Evolutionary conservation across 2,797 vertebrate genomes (phyloP), one percentile per base, ranked within the genome.

Genomic region (Pipistrellus pygmaeus): DNA sequence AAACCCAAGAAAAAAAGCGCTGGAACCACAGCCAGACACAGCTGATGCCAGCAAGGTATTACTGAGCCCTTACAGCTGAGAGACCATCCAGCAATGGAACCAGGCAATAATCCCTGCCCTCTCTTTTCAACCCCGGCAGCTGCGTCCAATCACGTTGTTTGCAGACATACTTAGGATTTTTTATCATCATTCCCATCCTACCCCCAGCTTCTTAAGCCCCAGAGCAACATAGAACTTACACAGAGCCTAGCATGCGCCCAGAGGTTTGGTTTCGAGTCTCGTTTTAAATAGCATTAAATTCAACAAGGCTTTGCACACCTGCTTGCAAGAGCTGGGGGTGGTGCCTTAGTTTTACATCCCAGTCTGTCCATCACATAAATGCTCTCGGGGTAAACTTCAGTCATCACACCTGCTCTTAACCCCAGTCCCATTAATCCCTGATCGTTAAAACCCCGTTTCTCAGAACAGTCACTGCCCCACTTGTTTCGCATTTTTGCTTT

Each of bases 301-400:
- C 21, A 2, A 55, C 18, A 13, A 32, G 27, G 8, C 25, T 44
- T 25, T 6, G n/a, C 2, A 2, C 21, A 18, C 5, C 6, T 0
- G 1, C 66, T 80, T 25, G 3, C 20, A 75, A 57, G 9, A 51
- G 57, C 6, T 11, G 51, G 25, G 72, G 51, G 72, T 25, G 23
- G 8, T 5, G 5, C 38, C 20, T 73, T 6, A 8, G 64, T 21
- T 60, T 72, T 32, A 76, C 17, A 15, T 51, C 20, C 27, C 1
- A 11, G 21, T 8, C 11, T 41, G 57, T 6, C 27, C 12, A 4
- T 14, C 44, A 38, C 1, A 15, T 1, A 46, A 30, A 44, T 12
- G 5, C 13, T 44, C 14, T 11, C 27, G 1, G 2, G 1, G 18
- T 20, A 4, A 30, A 25, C 9, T 48, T 12, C 18, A 60, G 18